Evolutionary conservation across 1,140 invertebrate species (phyloP).

Genomic region (Ips nitidus): DNA sequence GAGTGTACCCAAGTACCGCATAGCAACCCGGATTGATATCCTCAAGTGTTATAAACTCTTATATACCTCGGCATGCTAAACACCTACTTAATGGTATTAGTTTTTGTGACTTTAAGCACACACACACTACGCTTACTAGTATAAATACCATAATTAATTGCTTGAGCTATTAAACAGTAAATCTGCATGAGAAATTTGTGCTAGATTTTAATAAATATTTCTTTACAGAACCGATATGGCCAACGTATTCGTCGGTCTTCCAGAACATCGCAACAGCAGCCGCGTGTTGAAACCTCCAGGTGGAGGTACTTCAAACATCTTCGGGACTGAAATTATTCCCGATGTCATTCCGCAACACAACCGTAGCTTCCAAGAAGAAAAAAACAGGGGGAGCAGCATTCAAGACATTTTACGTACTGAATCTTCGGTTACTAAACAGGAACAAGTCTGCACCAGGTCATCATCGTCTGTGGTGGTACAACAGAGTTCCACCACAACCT

Average conservation of each 20-base stretch:
- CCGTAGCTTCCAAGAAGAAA: background rate
- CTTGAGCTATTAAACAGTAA: no score
- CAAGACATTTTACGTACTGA: slow-evolving; percentile 26
- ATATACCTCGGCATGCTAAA: no score
- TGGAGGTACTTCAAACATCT: slow-evolving; percentile 37
- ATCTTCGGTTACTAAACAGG: background rate
- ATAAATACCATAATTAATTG: no score
- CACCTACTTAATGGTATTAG: no score
- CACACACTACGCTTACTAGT: no score
- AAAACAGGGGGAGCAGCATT: slow-evolving; percentile 24
- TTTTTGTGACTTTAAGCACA: no score
- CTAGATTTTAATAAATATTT: background rate
- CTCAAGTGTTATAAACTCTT: no score
- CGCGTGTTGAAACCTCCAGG: slow-evolving; percentile 36
- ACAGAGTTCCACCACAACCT: background rate
- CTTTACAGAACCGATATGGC: slow-evolving; percentile 29
- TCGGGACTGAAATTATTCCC: slow-evolving; percentile 20
- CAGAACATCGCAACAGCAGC: slow-evolving; percentile 34
- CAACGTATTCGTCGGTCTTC: slow-evolving; percentile 33
- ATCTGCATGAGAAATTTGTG: no score
- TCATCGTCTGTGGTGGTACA: background rate
- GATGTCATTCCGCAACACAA: slow-evolving; percentile 13
- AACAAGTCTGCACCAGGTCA: background rate
- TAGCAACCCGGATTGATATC: no score
- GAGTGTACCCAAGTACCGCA: no score